Base-by-base conservation (phyloP, 2,113 vertebrate species). In the Megaleporinus macrocephalus region DNA sequence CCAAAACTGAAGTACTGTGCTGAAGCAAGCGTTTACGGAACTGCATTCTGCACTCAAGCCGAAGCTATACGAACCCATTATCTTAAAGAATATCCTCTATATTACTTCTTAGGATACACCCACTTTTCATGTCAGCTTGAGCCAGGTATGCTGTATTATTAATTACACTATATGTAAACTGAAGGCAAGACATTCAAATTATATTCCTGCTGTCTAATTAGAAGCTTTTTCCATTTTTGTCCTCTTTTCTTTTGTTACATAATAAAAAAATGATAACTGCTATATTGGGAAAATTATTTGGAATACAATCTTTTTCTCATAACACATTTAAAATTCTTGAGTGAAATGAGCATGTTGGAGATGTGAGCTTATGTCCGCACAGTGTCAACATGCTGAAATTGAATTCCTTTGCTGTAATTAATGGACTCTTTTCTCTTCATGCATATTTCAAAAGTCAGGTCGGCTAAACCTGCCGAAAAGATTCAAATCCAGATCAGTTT, bases 41-140 rank as follows among this genome's bases (percentile, higher is more conserved):
- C 76, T 1, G 87, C 89, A 30, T 0, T 93, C 3, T 95, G 94
- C 71, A 13, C 91, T 33, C 92, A 93, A n/a, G 86, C 85, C 3
- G 89, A 92, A 47, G 24, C 91, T 9, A 88, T 66, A 75, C 88
- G 84, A 51, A 78, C 83, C n/a, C 91, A 90, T 84, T 92, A 86
- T 61, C 53, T 87, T 3, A 85, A 89, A 15, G 90, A 94, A 73
- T 91, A 91, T 72, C 93, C 93, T 5, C 86, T 95, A 10, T 93
- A 91, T 82, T 93, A 93, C 74, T 86, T 94, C 53, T 63, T 93
- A 63, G 94, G 94, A 77, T 88, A 87, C 81, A 94, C 88, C 11
- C 29, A 85, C 1, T 51, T 93, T 69, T 84, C 87, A 61, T 0
- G 85, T 26, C 91, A 87, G 82, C 15, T 93, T 24, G 74, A 86